Evolutionary conservation across 37 sponge, comb jelly and placozoan species (phyloP).

Genomic region (Geodia barretti): DNA sequence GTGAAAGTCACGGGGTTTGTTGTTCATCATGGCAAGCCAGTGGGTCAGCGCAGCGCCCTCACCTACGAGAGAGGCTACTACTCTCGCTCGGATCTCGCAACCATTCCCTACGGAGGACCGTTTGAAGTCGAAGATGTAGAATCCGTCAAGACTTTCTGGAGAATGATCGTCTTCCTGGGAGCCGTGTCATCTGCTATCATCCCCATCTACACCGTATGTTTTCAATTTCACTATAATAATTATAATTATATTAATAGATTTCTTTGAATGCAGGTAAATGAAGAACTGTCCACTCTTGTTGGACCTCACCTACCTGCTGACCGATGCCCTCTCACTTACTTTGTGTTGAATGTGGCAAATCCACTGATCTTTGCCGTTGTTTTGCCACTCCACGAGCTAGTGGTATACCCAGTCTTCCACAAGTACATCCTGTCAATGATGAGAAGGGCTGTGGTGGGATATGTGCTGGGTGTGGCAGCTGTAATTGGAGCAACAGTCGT

Average conservation of each 20-base stretch:
- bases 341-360: neutral
- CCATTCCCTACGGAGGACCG: conserved; percentile 38
- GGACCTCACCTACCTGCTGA: neutral
- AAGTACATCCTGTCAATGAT: conserved; percentile 25
- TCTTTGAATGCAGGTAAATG: neutral
- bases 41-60: conserved; percentile 34
- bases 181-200: conserved; percentile 4
- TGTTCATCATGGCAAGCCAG: neutral
- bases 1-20: conserved; percentile 25
- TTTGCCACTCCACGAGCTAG: conserved; percentile 40
- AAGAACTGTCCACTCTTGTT: neutral
- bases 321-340: neutral
- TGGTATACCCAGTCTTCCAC: conserved; percentile 23
- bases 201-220: neutral
- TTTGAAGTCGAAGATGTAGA: conserved; percentile 54
- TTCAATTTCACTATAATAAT: neutral
- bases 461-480: neutral
- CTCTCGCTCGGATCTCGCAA: conserved; percentile 30
- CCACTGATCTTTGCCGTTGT: neutral
- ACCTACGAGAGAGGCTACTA: conserved; percentile 23
- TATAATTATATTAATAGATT: too few relatives aligned
- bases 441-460: conserved; percentile 17
- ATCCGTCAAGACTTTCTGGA: conserved; percentile 52
- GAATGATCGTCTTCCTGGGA: conserved; percentile 19
- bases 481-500: neutral